Evolutionary conservation across 1,140 invertebrate genomes (phyloP).

Genomic region (Chironomus striatipennis): DNA sequence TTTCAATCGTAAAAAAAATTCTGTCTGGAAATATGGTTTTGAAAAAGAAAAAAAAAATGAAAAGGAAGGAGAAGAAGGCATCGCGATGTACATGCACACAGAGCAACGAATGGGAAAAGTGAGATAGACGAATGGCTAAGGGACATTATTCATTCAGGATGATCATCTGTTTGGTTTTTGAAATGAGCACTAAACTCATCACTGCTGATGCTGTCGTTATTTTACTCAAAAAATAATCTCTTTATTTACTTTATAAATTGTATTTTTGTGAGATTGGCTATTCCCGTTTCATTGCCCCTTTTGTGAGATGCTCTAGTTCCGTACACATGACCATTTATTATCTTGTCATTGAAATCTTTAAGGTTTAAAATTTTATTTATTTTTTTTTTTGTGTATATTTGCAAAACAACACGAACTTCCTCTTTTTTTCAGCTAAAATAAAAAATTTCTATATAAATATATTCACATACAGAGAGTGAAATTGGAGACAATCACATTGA

Average conservation of each 20-base stretch:
- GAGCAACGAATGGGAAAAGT: conserved; percentile 25
- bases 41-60: too few species aligned
- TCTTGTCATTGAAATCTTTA: not conserved
- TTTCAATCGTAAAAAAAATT: conserved; percentile 22
- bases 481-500: not conserved
- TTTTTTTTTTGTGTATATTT: not conserved
- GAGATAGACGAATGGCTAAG: conserved; percentile 10
- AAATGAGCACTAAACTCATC: too few species aligned
- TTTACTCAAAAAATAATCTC: too few species aligned
- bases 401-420: not conserved
- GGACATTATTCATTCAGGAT: conserved; percentile 10
- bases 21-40: not conserved
- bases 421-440: not conserved
- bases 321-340: not conserved
- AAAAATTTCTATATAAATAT: not conserved
- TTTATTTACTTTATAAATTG: conserved; percentile 18
- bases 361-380: too few species aligned
- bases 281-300: not conserved
- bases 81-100: conserved; percentile 16
- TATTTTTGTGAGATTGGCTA: not conserved
- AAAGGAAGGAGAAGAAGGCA: conserved; percentile 19
- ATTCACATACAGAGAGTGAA: not conserved
- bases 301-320: not conserved
- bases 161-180: not conserved
- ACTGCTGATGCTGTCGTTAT: too few species aligned